Base-by-base conservation (phyloP, 2,888 invertebrate species). In the Acrobasis repandana region DNA sequence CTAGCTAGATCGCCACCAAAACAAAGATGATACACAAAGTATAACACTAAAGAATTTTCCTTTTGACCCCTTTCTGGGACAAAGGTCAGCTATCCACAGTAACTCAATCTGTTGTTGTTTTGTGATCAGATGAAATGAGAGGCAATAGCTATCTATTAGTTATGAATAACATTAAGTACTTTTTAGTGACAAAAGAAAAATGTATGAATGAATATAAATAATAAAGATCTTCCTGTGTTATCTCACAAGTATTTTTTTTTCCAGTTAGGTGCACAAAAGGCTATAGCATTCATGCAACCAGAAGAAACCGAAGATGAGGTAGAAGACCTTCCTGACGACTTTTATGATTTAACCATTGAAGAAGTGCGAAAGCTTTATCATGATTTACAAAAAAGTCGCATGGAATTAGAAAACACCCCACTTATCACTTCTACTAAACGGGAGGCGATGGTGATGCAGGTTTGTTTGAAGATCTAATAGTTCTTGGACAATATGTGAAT, bases 271-370 rank as follows among this genome's bases (percentile, higher is more conserved):
- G 93, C 94, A 62, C 94, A 96, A 66, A 95, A 95, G 81, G 97
- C 97, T 2, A 90, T 97, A 68, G 88, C 95, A 20, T 97, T 96
- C 80, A 94, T 94, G 64, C 94, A 94, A 75, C 93, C 94, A 46
- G 91, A 94, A 62, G 79, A 84, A 14, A 73, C 80, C 69, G 88
- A 94, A 58, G 78, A 90, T 61, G 93, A 93, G 36, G 93, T 95
- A 67, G 95, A 96, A 58, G 96, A 97, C 61, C 85, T 96, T 46
- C 95, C 96, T 0, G 98, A 98, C 83, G 96, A 96, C 57, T 98
- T 98, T 83, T 98, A 96, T 82, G 96, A 98, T 65, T 85, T 98
- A 49, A 97, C 97, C 1, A 93, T 97, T 50, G 94, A 95, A 62
- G 98, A 98, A 91, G 95, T 97, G 0, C 95, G 94, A 74, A 93